Base-by-base conservation (phyloP, 2,888 invertebrate species). In the Polydrusus tereticollis region DNA sequence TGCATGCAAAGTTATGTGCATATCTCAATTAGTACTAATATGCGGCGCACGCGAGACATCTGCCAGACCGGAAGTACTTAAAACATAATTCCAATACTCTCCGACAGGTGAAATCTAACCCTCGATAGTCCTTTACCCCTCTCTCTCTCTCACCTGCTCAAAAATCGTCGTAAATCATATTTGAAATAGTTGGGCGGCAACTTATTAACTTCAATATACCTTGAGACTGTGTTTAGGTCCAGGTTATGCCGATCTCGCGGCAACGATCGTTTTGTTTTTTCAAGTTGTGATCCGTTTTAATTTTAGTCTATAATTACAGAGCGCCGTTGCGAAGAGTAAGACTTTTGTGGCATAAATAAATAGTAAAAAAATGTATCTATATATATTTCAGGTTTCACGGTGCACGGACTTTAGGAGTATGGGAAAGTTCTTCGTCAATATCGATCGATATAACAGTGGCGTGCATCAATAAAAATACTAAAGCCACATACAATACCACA, bases 161-260 rank as follows among this genome's bases (percentile, higher is more conserved):
- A 67, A 70, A 69, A 69, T 72, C 74, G 47, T 29, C 83, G 81
- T 84, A 84, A 84, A 84, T 84, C 84, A 84, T 82, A 82, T 81
- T 82, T 79, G 81, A 83, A 84, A 84, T 84, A 82, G 83, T 82
- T 83, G 83, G 84, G 84, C 84, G 84, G 82, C 77, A 78, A 82
- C 82, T 82, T 82, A 83, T 83, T 84, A 83, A 83, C 81, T 82
- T 77, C 77, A 78, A 81, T 80, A 78, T 78, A 76, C 71, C 73
- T 69, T 70, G 67, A 75, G 70, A 75, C 75, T 67, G 58, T 72
- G 67, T 67, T 72, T 72, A 72, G 72, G 63, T 67, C 67, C 63
- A 60, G 60, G 71, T 66, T 71, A 60, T 71, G 60, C 71, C 52
- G 65, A 71, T 71, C n/a, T n/a, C 71, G 71, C 55, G 50, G 71